Evolutionary conservation across 2,113 vertebrate genomes (phyloP).

Genomic region (Gallinago media): DNA sequence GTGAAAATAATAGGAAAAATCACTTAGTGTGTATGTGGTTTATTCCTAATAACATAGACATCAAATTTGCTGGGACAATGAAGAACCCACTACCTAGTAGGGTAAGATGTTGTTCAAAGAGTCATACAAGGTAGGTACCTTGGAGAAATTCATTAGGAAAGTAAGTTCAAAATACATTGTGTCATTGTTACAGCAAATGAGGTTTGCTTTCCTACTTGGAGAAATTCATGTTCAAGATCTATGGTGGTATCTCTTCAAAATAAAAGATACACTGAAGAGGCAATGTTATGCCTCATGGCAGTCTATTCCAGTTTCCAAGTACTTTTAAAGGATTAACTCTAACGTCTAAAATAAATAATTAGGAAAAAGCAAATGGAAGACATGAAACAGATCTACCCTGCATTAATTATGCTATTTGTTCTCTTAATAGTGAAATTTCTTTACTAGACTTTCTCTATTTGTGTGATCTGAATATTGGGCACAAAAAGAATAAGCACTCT

Average conservation of each 20-base stretch:
- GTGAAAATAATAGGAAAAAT: not conserved
- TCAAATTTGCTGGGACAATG: not conserved
- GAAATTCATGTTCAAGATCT: not conserved
- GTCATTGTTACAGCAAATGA: not conserved
- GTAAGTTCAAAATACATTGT: not conserved
- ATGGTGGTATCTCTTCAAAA: not conserved
- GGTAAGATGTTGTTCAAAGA: not conserved
- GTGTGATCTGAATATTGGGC: not conserved
- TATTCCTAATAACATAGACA: not conserved
- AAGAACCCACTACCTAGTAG: not conserved
- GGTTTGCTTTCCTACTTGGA: not conserved
- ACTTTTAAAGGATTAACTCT: not conserved
- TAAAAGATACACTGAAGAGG: not conserved
- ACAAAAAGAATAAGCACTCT: not conserved
- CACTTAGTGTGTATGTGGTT: not conserved
- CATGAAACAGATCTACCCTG: not conserved
- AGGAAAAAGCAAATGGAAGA: not conserved
- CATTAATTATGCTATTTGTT: not conserved
- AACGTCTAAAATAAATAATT: not conserved
- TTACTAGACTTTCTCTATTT: not conserved
- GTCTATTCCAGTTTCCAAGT: not conserved
- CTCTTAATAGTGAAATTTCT: not conserved
- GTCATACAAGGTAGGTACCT: not conserved
- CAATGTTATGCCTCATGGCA: not conserved
- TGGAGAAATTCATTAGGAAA: not conserved